Conservation (phyloP, 2,113 vertebrate genomes). For the Danio rerio region DNA sequence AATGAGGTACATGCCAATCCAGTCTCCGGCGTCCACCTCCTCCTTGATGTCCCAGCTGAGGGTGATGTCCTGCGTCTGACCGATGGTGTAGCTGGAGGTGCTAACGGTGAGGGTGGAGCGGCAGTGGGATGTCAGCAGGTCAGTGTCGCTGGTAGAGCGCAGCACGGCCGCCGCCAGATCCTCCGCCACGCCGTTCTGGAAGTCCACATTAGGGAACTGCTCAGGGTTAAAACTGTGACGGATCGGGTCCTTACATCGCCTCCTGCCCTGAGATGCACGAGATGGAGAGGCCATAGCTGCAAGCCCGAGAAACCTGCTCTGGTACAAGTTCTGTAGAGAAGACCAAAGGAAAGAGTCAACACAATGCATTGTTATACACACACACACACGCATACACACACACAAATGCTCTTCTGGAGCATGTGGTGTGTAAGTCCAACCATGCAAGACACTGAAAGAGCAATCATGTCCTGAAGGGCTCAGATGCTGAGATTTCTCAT, state of each 20-base stretch:
- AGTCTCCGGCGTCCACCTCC: slow-evolving; percentile 90
- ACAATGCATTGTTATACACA: neutral
- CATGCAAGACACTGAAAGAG: neutral
- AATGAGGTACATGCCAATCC: slow-evolving; percentile 92
- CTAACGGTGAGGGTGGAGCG: slow-evolving; percentile 87
- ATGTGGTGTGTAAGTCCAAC: neutral
- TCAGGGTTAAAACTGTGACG: slow-evolving; percentile 90
- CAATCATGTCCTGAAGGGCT: slow-evolving; percentile 4
- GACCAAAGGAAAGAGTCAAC: neutral
- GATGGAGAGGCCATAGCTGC: slow-evolving; percentile 87
- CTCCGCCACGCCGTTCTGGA: slow-evolving; percentile 76
- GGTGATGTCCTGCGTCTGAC: slow-evolving; percentile 83
- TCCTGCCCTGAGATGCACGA: slow-evolving; percentile 82
- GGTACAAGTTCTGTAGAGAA: slow-evolving; percentile 64
- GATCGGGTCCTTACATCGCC: slow-evolving; percentile 85
- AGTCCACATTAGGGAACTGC: slow-evolving; percentile 85
- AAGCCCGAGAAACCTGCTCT: slow-evolving; percentile 65
- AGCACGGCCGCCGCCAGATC: slow-evolving; percentile 70
- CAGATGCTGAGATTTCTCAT: neutral
- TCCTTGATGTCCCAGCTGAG: slow-evolving; percentile 94
- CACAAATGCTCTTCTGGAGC: neutral
- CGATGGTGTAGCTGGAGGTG: slow-evolving; percentile 87
- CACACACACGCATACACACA: too few relatives aligned
- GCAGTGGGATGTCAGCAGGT: slow-evolving; percentile 88
- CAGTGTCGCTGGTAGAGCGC: slow-evolving; percentile 88